These are phyloP conservation scores for Calosoma granatense DNA, from an alignment of 1,140 invertebrate genomes.

Conservation along the genomic window DNA sequence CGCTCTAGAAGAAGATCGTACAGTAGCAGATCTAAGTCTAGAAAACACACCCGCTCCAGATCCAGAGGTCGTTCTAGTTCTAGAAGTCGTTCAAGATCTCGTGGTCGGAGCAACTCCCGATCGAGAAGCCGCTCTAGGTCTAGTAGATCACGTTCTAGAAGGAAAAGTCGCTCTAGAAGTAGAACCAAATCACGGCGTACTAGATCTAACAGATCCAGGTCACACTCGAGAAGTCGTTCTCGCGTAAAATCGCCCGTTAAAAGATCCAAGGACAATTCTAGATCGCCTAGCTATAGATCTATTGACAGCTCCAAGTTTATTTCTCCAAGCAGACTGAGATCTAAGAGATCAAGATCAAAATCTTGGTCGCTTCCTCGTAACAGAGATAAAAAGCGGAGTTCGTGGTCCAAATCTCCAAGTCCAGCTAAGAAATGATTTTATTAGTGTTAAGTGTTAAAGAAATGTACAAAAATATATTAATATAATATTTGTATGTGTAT, in stretches of 20 bases:
- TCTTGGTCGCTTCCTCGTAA: constrained; percentile 26
- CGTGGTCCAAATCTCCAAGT: constrained; percentile 25
- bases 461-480: no score
- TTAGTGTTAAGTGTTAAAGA: no score
- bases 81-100: constrained; percentile 24
- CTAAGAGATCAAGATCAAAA: constrained; percentile 25
- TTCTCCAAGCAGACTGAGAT: constrained; percentile 22
- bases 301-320: constrained; percentile 29
- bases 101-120: constrained; percentile 18
- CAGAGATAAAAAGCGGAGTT: constrained; percentile 17
- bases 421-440: background rate
- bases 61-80: constrained; percentile 16
- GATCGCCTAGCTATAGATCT: constrained; percentile 19
- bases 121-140: constrained; percentile 21
- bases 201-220: constrained; percentile 23
- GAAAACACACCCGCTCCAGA: constrained; percentile 21
- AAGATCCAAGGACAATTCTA: background rate
- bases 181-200: constrained; percentile 11
- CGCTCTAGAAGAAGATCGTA: constrained; percentile 13
- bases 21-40: constrained; percentile 29
- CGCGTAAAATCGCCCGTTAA: background rate
- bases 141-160: constrained; percentile 17
- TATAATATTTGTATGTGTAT: no score
- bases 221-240: constrained; percentile 19
- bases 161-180: constrained; percentile 16